These are phyloP conservation scores for Dicerorhinus sumatrensis DNA, from an alignment of 2,113 vertebrate species.

Conservation along the genomic window DNA sequence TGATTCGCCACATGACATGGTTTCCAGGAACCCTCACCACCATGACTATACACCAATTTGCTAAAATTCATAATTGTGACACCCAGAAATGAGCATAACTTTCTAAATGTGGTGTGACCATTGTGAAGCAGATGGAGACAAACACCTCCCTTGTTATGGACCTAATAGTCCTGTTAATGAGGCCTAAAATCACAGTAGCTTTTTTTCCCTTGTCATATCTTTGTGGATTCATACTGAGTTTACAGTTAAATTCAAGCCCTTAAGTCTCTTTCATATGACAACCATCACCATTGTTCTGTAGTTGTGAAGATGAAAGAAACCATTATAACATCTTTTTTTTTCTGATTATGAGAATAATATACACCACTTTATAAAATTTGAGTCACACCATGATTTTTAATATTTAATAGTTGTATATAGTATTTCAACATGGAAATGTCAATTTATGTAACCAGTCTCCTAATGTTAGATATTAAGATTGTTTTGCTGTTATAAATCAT, in stretches of 20 bases:
- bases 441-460: constrained; percentile 3
- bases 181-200: constrained; percentile 14
- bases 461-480: not conserved
- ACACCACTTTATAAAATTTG: not conserved
- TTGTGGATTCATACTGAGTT: constrained; percentile 46
- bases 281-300: not conserved
- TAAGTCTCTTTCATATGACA: constrained; percentile 26
- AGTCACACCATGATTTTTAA: constrained; percentile 47
- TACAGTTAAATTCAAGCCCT: constrained; percentile 50
- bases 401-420: constrained; percentile 42
- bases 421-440: not conserved
- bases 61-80: constrained; percentile 46
- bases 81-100: constrained; percentile 33
- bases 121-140: not conserved
- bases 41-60: constrained; percentile 1
- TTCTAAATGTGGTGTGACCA: not conserved
- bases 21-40: constrained; percentile 22
- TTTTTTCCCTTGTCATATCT: not conserved
- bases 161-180: not conserved
- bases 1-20: not conserved
- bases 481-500: constrained; percentile 29
- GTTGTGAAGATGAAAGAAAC: constrained; percentile 43
- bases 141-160: not conserved
- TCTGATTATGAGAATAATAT: not conserved
- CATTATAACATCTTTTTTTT: not conserved